These are phyloP conservation scores for Litoditis marina DNA, from an alignment of 2,888 invertebrate genomes.

Conservation along the genomic window DNA sequence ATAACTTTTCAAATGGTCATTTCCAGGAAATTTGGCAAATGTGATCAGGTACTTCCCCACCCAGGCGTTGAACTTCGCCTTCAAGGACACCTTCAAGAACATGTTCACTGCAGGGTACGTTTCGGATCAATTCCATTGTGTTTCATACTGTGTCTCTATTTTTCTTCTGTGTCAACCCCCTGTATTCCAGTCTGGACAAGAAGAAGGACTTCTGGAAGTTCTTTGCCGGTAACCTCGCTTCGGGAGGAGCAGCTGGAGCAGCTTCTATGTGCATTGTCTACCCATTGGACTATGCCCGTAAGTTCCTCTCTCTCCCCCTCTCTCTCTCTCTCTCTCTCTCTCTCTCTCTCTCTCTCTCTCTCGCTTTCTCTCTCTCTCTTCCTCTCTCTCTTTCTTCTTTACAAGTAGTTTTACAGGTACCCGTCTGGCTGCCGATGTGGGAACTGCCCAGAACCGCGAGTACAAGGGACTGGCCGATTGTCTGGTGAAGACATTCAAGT, in stretches of 20 bases:
- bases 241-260: conserved; percentile 88
- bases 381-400: too few relatives aligned
- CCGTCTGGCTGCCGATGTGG: conserved; percentile 80
- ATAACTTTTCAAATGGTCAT: too few relatives aligned
- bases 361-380: too few relatives aligned
- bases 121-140: too few relatives aligned
- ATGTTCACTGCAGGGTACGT: too few relatives aligned
- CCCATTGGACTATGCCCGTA: conserved; percentile 89
- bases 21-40: conserved; percentile 58
- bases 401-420: too few relatives aligned
- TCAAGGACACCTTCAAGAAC: conserved; percentile 69
- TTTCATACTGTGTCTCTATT: too few relatives aligned
- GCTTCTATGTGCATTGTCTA: conserved; percentile 88
- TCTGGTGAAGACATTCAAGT: conserved; percentile 74
- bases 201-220: conserved; percentile 79
- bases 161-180: too few relatives aligned
- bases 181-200: conserved; percentile 71
- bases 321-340: too few relatives aligned
- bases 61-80: conserved; percentile 88
- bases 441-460: conserved; percentile 78
- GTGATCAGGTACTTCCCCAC: conserved; percentile 77
- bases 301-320: too few relatives aligned
- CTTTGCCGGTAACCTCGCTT: conserved; percentile 72
- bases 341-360: too few relatives aligned
- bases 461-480: conserved; percentile 86